Evolutionary conservation across 2,797 vertebrate species (phyloP).

Genomic region (Buphagus erythrorhynchus): DNA sequence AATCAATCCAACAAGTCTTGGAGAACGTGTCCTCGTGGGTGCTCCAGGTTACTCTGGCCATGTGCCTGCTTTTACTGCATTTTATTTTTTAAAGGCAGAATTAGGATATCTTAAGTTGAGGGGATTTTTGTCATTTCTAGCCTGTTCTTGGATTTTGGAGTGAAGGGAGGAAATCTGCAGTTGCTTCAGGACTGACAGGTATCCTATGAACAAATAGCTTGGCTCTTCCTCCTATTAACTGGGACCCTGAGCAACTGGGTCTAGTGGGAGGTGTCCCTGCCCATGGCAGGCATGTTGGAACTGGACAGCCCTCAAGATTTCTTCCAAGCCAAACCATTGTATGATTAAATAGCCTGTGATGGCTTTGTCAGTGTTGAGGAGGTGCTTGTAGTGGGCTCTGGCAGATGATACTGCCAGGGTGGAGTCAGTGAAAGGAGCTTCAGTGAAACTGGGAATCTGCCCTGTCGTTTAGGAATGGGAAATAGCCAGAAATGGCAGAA

Average conservation of each 20-base stretch:
- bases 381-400: not conserved
- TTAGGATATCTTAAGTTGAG: not conserved
- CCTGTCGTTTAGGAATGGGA: not conserved
- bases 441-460: not conserved
- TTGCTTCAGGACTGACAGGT: not conserved
- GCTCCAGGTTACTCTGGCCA: not conserved
- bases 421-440: not conserved
- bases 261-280: not conserved
- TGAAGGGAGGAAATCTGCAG: not conserved
- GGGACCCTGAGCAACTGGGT: not conserved
- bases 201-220: not conserved
- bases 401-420: not conserved
- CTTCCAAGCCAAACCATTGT: not conserved
- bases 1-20: not conserved
- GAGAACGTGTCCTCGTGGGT: not conserved
- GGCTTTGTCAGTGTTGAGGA: not conserved
- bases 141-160: not conserved
- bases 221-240: not conserved
- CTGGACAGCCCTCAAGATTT: not conserved
- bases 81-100: not conserved
- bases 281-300: not conserved
- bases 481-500: not conserved
- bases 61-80: not conserved
- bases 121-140: not conserved
- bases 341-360: not conserved